Evolutionary conservation across 2,888 invertebrate species (phyloP).

Genomic region (Hypolimnas misippus): DNA sequence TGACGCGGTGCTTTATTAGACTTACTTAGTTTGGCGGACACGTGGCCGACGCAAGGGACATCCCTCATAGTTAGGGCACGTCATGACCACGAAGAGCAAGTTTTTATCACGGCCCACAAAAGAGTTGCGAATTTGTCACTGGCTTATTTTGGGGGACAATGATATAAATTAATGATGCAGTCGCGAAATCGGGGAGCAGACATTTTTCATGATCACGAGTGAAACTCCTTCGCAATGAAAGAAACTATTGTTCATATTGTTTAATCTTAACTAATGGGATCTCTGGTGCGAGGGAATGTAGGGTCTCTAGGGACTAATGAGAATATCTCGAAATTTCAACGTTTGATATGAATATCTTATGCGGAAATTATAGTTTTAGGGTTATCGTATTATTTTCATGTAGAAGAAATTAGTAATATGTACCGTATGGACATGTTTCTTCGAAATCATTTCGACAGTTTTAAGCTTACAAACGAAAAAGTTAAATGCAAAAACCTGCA

Average conservation of each 20-base stretch:
- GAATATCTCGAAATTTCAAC: conserved; percentile 1
- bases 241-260: conserved; percentile 8
- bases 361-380: no score
- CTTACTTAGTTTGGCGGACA: conserved; percentile 24
- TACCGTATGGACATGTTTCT: no score
- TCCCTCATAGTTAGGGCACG: conserved; percentile 77
- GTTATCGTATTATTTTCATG: no score
- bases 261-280: conserved; percentile 9
- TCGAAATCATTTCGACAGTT: no score
- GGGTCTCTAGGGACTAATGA: background rate
- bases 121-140: conserved; percentile 81
- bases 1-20: conserved; percentile 7
- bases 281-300: background rate
- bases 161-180: conserved; percentile 69
- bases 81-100: conserved; percentile 70
- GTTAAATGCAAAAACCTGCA: no score
- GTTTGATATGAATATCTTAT: no score
- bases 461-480: no score
- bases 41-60: conserved; percentile 68
- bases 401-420: no score
- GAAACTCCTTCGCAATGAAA: conserved; percentile 12
- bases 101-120: conserved; percentile 78
- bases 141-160: conserved; percentile 67
- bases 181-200: conserved; percentile 37
- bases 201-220: conserved; percentile 45